These are phyloP conservation scores for Indri indri DNA, from an alignment of 2,113 vertebrate species.

Conservation along the genomic window DNA sequence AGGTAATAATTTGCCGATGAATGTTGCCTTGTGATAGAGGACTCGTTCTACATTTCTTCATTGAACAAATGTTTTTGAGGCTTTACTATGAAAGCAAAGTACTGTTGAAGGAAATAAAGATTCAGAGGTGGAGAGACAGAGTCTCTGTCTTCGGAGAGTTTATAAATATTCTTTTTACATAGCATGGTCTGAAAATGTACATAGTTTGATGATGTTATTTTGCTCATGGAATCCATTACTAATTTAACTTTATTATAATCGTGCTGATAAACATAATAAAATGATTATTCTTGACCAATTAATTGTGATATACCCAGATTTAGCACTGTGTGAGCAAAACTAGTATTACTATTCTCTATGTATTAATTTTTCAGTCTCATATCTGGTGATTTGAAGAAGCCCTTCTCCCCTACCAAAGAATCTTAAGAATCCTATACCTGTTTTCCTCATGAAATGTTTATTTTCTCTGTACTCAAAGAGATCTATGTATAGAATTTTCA, in stretches of 20 bases:
- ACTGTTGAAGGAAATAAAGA: not conserved
- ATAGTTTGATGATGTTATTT: not conserved
- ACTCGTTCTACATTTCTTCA: not conserved
- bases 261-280: not conserved
- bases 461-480: not conserved
- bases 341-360: not conserved
- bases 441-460: not conserved
- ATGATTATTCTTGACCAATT: not conserved
- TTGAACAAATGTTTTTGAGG: not conserved
- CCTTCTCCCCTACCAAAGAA: rapidly evolving
- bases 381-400: not conserved
- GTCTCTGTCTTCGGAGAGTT: not conserved
- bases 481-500: not conserved
- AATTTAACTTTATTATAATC: not conserved
- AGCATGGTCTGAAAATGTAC: not conserved
- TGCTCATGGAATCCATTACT: not conserved
- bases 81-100: not conserved
- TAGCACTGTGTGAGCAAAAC: not conserved
- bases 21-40: not conserved
- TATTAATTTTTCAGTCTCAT: not conserved
- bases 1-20: not conserved
- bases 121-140: not conserved
- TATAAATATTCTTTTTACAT: not conserved
- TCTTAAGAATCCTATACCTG: not conserved
- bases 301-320: not conserved